These are phyloP conservation scores for Mizuhopecten yessoensis DNA, from an alignment of 1,140 invertebrate genomes.

Conservation along the genomic window DNA sequence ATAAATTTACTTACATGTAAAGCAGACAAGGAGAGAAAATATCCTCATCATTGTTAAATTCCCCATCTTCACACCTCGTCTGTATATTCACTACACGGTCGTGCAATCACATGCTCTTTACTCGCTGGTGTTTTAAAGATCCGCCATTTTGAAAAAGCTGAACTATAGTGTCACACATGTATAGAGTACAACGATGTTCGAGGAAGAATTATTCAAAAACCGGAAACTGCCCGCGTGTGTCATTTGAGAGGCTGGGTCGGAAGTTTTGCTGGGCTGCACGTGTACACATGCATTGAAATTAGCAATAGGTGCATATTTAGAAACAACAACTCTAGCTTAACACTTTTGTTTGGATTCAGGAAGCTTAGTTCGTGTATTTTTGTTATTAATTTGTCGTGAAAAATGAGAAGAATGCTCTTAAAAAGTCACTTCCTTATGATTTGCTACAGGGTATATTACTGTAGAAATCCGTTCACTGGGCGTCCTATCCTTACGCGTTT, in stretches of 20 bases:
- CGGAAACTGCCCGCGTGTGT: not conserved
- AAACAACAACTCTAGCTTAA: too few relatives aligned
- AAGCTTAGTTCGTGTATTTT: too few relatives aligned
- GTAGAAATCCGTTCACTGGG: too few relatives aligned
- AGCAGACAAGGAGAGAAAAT: not conserved
- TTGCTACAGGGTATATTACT: too few relatives aligned
- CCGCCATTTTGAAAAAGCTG: conserved; percentile 11
- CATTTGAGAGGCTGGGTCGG: conserved; percentile 18
- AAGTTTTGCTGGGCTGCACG: not conserved
- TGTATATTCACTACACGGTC: not conserved
- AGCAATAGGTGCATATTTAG: too few relatives aligned
- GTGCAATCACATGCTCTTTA: not conserved
- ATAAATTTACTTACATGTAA: not conserved
- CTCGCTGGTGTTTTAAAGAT: not conserved
- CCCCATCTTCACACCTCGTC: not conserved
- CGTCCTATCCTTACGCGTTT: too few relatives aligned
- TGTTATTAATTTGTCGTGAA: too few relatives aligned
- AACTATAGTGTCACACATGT: not conserved
- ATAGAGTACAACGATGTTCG: not conserved
- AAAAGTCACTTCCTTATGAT: too few relatives aligned
- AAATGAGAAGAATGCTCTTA: too few relatives aligned
- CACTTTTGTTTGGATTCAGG: too few relatives aligned
- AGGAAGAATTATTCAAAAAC: conserved; percentile 21
- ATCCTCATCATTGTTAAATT: not conserved
- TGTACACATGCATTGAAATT: not conserved